A percentile compares a stretch with the other conserved stretches of the same genome.
Evolutionary conservation across 2,113 vertebrate species (phyloP).

Genomic region (Crotalus tigris): DNA sequence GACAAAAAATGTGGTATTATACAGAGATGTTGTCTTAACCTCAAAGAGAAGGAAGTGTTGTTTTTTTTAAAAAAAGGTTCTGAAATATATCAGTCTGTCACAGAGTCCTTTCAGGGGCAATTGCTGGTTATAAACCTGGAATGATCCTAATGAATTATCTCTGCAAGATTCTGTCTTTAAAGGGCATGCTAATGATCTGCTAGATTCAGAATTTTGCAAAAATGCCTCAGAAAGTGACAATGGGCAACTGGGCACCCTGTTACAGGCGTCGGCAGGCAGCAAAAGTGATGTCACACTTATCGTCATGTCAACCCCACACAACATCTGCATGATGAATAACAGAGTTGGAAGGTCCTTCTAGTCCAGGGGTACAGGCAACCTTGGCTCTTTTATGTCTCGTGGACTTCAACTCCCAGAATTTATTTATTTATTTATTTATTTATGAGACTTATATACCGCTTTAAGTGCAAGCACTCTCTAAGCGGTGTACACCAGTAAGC

Average conservation of each 20-base stretch:
- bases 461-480: too few relatives aligned
- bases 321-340: background rate
- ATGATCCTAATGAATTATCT: background rate
- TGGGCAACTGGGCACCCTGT: background rate
- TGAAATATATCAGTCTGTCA: conserved; percentile 5
- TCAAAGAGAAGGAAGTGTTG: background rate
- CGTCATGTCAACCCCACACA: background rate
- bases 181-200: background rate
- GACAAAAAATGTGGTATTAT: background rate
- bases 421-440: too few relatives aligned
- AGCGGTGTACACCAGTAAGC: too few relatives aligned
- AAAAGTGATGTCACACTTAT: background rate
- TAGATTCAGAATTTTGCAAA: background rate
- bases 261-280: background rate
- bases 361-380: too few relatives aligned
- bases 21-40: background rate
- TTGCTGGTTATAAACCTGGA: background rate
- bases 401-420: too few relatives aligned
- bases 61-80: background rate
- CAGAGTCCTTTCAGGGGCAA: conserved; percentile 5
- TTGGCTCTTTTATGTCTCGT: too few relatives aligned
- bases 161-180: background rate
- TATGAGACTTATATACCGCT: too few relatives aligned
- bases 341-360: too few relatives aligned
- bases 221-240: background rate